Conservation (phyloP, 2,797 vertebrate species). For the Platalea minor region DNA sequence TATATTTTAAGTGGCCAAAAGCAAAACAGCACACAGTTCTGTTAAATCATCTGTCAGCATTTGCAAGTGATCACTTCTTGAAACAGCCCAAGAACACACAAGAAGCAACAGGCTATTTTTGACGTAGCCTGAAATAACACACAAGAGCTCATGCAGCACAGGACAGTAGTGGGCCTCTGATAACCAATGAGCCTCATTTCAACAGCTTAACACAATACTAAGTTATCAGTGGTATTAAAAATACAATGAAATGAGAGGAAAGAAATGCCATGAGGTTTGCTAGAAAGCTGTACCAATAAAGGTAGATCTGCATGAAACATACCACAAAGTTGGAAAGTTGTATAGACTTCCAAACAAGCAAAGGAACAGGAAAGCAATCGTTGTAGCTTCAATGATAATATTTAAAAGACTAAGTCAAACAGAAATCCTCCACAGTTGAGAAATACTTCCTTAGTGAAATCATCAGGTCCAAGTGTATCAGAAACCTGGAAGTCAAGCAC, state of each 20-base stretch:
- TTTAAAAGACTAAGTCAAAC: slow-evolving; percentile 14
- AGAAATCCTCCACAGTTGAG: neutral
- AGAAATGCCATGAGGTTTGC: neutral
- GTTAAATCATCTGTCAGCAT: neutral
- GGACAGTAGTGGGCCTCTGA: neutral
- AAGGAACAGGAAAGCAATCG: neutral
- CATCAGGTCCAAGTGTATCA: neutral
- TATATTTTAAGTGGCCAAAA: neutral
- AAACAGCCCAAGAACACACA: slow-evolving; percentile 26
- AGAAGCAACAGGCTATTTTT: slow-evolving; percentile 14
- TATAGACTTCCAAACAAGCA: neutral
- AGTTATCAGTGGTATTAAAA: neutral
- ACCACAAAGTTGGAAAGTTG: neutral
- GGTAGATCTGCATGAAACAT: neutral
- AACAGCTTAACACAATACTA: neutral
- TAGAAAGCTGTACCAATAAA: neutral
- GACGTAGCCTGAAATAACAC: neutral
- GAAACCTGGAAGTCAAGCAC: neutral
- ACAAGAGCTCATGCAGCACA: neutral
- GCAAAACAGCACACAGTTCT: neutral
- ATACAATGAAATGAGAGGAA: neutral
- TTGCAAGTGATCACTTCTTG: neutral
- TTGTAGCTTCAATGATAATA: neutral
- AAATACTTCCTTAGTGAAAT: neutral
- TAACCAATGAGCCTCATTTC: neutral